These are phyloP conservation scores for Hoplostethus mediterraneus DNA, from an alignment of 2,797 vertebrate species.

Conservation along the genomic window DNA sequence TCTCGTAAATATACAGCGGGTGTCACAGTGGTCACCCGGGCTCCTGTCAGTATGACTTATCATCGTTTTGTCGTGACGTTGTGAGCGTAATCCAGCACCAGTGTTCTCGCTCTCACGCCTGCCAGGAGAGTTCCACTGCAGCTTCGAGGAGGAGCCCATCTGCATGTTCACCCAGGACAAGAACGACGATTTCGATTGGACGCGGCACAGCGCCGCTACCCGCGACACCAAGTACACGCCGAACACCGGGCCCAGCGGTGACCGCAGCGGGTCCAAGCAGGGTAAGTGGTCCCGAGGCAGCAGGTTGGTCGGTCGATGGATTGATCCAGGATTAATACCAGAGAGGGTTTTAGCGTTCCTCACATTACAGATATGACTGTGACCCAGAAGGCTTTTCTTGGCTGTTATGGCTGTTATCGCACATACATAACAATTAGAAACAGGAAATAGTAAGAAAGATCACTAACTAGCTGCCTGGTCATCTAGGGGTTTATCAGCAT, in stretches of 20 bases:
- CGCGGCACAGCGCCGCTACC: conserved; percentile 94
- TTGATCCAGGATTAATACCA: neutral
- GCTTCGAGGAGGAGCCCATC: conserved; percentile 96
- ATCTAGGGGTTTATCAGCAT: conserved; percentile 10
- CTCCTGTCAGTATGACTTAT: conserved; percentile 21
- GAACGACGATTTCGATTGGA: conserved; percentile 98
- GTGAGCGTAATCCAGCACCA: no score
- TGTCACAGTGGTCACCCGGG: conserved; percentile 37
- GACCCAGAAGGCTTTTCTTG: no score
- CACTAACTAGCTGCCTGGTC: neutral
- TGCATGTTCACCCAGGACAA: conserved; percentile 99
- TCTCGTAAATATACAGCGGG: conserved; percentile 64
- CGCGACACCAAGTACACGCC: conserved; percentile 98
- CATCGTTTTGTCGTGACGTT: conserved; percentile 17
- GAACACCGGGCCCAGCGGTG: conserved; percentile 95
- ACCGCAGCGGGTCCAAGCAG: conserved; percentile 94
- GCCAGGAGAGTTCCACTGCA: conserved; percentile 97
- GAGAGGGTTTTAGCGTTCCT: neutral
- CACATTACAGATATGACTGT: neutral
- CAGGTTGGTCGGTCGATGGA: no score
- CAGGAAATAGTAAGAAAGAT: no score
- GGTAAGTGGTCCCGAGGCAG: conserved; percentile 78
- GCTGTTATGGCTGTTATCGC: no score
- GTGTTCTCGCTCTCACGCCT: no score
- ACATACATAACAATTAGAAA: no score